Percentiles rank a stretch among this genome's conserved stretches.
These are phyloP conservation scores for Drosophila fulvimacula DNA, from an alignment of 2,888 invertebrate species.

Conservation along the genomic window DNA sequence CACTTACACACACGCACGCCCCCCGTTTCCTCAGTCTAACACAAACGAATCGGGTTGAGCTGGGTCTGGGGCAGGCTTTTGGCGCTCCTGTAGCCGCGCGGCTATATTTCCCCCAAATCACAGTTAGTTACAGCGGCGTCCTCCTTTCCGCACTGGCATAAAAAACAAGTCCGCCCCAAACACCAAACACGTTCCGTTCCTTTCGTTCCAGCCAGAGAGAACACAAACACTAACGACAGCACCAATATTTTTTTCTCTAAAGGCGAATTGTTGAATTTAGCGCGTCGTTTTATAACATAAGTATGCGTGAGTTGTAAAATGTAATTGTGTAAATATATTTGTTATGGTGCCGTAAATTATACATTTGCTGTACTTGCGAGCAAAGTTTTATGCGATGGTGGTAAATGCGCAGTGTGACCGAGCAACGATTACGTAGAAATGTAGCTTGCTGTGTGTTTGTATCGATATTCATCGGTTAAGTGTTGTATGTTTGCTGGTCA, in stretches of 20 bases:
- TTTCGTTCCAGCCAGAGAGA: slow-evolving; percentile 47
- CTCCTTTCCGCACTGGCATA: slow-evolving; percentile 58
- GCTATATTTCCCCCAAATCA: slow-evolving; percentile 58
- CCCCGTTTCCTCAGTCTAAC: slow-evolving; percentile 47
- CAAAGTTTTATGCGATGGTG: slow-evolving; percentile 48
- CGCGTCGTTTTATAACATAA: slow-evolving; percentile 21
- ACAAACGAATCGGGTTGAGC: slow-evolving; percentile 60
- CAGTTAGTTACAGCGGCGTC: slow-evolving; percentile 63
- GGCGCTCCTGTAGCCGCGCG: slow-evolving; percentile 67
- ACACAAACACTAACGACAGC: slow-evolving; percentile 10
- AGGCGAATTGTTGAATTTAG: not conserved
- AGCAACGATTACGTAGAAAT: not conserved
- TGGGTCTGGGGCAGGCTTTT: slow-evolving; percentile 45
- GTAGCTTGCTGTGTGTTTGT: not conserved
- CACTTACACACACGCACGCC: slow-evolving; percentile 23
- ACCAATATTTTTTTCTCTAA: not conserved
- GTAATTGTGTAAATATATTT: slow-evolving; percentile 24
- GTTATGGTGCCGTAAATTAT: slow-evolving; percentile 28
- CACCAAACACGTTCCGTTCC: slow-evolving; percentile 73
- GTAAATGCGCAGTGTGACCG: slow-evolving; percentile 35
- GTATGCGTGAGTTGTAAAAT: slow-evolving; percentile 13
- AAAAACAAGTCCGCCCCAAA: slow-evolving; percentile 70
- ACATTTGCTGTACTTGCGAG: slow-evolving; percentile 47
- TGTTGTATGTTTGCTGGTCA: not conserved
- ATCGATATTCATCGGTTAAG: slow-evolving; percentile 25